Conservation (phyloP, 2,113 vertebrate genomes). For the Bucco capensis region DNA sequence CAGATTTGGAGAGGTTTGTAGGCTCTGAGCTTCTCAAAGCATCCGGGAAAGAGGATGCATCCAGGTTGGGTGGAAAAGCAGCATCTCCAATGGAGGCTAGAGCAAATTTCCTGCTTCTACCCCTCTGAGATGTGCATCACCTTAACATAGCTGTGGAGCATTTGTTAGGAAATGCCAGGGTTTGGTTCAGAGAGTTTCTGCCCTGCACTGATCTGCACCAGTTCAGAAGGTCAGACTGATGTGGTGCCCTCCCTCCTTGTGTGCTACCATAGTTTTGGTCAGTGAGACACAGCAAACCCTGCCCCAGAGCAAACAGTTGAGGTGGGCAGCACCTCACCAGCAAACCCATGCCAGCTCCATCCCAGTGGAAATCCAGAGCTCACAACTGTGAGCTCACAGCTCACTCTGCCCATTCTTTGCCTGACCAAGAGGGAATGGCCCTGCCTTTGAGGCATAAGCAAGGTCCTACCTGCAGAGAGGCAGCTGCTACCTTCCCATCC, state of each 20-base stretch:
- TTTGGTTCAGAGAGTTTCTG: not conserved
- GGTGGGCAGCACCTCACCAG: rapidly evolving
- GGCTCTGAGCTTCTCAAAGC: not conserved
- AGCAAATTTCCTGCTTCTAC: not conserved
- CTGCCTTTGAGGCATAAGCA: not conserved
- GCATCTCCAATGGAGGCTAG: rapidly evolving
- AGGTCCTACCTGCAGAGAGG: not conserved
- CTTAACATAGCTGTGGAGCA: not conserved
- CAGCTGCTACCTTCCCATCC: not conserved
- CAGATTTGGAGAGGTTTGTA: too few species aligned
- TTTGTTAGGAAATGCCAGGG: not conserved
- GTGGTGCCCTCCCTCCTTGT: not conserved
- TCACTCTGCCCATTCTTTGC: not conserved
- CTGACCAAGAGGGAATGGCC: not conserved
- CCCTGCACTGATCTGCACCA: too few species aligned
- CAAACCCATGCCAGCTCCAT: not conserved
- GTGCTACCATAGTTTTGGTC: rapidly evolving
- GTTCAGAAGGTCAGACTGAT: not conserved
- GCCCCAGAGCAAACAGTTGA: rapidly evolving
- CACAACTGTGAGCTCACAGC: too few species aligned
- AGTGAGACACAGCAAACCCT: not conserved
- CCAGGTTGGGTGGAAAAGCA: not conserved
- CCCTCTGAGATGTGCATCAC: not conserved
- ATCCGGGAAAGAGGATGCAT: not conserved
- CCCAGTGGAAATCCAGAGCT: not conserved